phyloP scores from a whole-genome alignment of 2,797 vertebrate genomes.

The Mus minutoides region DNA sequence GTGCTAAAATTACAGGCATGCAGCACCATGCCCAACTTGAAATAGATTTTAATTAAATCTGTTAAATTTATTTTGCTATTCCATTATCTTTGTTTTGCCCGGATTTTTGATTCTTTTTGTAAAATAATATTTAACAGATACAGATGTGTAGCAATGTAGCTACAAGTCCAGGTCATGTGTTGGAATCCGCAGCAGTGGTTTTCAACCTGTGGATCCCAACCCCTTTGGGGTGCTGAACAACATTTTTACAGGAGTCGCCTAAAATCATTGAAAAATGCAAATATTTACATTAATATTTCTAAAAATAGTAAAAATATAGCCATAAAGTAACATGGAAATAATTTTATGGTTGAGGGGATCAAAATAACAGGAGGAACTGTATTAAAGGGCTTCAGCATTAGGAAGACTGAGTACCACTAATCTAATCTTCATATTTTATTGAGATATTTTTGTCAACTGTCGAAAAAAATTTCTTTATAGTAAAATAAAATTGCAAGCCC shows the following conservation, averaged over 20 bases:
- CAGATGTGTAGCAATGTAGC: neutral
- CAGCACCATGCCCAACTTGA: neutral
- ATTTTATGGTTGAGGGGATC: neutral
- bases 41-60: slow-evolving; percentile 28
- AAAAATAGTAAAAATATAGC: neutral
- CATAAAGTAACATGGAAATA: neutral
- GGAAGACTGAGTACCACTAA: neutral
- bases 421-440: neutral
- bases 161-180: neutral
- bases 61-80: neutral
- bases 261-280: neutral
- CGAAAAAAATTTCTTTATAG: neutral
- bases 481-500: neutral
- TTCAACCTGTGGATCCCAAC: neutral
- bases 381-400: neutral
- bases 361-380: neutral
- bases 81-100: slow-evolving; percentile 4
- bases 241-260: neutral
- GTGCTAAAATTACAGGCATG: neutral
- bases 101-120: neutral
- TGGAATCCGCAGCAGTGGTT: neutral
- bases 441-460: neutral
- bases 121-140: slow-evolving; percentile 9
- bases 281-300: neutral
- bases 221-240: neutral